Conservation (phyloP, 2,113 vertebrate species). For the Falcunculus frontatus region DNA sequence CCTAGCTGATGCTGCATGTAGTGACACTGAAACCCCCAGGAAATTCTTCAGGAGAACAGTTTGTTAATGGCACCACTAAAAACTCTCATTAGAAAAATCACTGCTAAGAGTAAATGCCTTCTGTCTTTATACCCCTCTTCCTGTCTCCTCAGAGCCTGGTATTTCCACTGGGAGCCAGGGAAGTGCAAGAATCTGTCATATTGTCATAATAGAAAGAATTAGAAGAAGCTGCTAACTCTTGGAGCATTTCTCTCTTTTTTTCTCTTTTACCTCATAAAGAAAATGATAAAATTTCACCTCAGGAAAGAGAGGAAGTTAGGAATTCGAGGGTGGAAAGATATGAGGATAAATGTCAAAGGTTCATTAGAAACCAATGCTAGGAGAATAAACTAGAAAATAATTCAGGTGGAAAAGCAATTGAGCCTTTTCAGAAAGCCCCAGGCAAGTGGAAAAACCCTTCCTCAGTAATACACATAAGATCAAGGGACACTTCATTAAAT, state of each 20-base stretch:
- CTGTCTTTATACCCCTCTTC: constrained; percentile 13
- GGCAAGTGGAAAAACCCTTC: neutral
- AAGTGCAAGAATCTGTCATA: constrained; percentile 40
- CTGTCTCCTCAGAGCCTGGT: neutral
- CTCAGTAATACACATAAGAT: neutral
- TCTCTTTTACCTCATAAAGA: neutral
- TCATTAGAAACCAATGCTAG: neutral
- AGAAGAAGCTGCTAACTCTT: constrained; percentile 44
- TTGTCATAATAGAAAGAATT: constrained; percentile 73
- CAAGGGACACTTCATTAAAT: constrained; percentile 16
- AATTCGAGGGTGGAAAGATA: neutral
- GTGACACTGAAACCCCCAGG: constrained; percentile 30
- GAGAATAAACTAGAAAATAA: neutral
- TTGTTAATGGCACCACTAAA: constrained; percentile 30
- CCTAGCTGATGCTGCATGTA: neutral
- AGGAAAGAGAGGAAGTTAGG: neutral
- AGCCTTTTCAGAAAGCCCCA: constrained; percentile 14
- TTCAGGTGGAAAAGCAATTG: neutral
- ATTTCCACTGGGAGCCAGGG: constrained; percentile 48
- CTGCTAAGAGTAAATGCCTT: constrained; percentile 55
- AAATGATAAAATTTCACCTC: constrained; percentile 26
- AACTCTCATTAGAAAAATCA: constrained; percentile 43
- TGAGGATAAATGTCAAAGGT: constrained; percentile 1
- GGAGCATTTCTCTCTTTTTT: neutral
- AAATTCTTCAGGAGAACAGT: constrained; percentile 42